Percentiles rank a stretch among this genome's conserved stretches.
These are phyloP conservation scores for Neomonachus schauinslandi DNA, from an alignment of 2,113 vertebrate genomes.

Conservation along the genomic window DNA sequence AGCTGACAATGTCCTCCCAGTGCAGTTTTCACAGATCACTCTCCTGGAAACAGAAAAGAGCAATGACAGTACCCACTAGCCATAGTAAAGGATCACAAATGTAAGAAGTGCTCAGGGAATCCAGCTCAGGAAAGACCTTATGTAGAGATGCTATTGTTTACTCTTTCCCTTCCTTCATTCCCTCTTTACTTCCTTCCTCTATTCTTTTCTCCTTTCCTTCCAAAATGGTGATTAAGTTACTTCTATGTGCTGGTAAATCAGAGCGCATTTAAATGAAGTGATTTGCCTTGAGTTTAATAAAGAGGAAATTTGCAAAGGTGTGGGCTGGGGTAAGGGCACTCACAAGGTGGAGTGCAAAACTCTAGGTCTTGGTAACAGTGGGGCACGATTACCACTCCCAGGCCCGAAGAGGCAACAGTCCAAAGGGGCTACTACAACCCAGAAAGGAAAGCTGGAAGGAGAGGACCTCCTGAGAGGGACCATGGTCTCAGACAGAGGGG, in stretches of 20 bases:
- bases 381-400: neutral
- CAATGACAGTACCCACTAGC: neutral
- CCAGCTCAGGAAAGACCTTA: neutral
- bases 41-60: neutral
- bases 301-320: neutral
- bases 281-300: neutral
- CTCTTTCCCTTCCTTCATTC: neutral
- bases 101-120: neutral
- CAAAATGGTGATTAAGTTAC: neutral
- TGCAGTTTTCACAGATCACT: neutral
- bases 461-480: neutral
- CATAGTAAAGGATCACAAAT: neutral
- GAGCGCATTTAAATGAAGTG: neutral
- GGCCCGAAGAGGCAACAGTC: neutral
- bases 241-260: neutral
- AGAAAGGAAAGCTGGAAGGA: neutral
- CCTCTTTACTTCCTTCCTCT: neutral
- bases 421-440: neutral
- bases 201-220: rapidly evolving
- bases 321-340: neutral
- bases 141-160: neutral
- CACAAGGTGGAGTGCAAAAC: neutral
- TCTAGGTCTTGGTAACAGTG: neutral
- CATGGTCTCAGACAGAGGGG: neutral
- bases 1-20: neutral